phyloP scores from a whole-genome alignment of 2,113 vertebrate species.

The Lucifuga dentata region DNA sequence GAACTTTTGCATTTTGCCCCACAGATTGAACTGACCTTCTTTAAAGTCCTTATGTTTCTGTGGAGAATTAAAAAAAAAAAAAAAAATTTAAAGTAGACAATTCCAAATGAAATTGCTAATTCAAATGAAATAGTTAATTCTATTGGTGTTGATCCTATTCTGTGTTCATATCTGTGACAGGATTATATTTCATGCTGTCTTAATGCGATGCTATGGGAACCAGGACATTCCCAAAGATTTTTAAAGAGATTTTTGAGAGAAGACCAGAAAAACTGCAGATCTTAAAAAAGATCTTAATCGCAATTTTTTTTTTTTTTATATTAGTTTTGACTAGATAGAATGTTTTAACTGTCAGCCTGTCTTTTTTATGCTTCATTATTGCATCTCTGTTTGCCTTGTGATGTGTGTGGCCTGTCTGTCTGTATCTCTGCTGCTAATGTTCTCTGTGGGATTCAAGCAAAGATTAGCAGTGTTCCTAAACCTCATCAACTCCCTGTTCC shows the following conservation, averaged over 20 bases:
- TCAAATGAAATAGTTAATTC: slow-evolving; percentile 55
- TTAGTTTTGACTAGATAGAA: no score
- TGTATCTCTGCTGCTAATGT: background rate
- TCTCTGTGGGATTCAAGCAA: slow-evolving; percentile 20
- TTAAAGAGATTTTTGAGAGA: no score
- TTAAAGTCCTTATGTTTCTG: slow-evolving; percentile 59
- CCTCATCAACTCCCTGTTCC: slow-evolving; percentile 31
- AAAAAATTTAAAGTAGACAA: slow-evolving; percentile 43
- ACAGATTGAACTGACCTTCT: slow-evolving; percentile 55
- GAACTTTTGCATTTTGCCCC: slow-evolving; percentile 43
- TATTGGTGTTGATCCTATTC: slow-evolving; percentile 33
- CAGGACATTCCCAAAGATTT: no score
- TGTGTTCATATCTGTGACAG: slow-evolving; percentile 23
- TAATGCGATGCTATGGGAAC: slow-evolving; percentile 27
- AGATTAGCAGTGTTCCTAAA: slow-evolving; percentile 27
- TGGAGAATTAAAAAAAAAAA: slow-evolving; percentile 50
- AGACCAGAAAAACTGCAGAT: no score
- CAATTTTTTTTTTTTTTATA: no score
- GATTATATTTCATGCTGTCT: slow-evolving; percentile 1
- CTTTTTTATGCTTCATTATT: no score
- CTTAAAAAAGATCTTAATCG: no score
- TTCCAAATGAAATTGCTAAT: slow-evolving; percentile 53
- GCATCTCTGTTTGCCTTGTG: no score
- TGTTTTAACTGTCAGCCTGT: no score
- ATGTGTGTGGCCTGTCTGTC: no score